Evolutionary conservation across 2,113 vertebrate species (phyloP).

Genomic region (Alethe diademata): DNA sequence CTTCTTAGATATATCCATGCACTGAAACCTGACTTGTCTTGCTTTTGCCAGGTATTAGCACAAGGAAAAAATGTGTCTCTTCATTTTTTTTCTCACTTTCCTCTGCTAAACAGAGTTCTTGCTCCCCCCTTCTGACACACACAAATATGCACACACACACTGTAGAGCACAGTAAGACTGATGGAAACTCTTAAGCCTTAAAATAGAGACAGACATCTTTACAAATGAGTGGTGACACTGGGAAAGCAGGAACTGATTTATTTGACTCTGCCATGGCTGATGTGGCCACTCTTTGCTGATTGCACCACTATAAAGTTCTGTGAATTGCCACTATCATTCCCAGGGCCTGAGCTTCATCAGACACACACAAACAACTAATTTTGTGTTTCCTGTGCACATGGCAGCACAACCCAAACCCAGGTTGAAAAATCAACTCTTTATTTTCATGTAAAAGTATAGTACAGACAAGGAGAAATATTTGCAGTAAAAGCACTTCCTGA

Average conservation of each 20-base stretch:
- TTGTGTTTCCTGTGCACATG: neutral
- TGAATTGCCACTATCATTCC: neutral
- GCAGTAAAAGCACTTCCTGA: neutral
- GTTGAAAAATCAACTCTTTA: neutral
- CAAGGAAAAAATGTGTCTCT: neutral
- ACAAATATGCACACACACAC: neutral
- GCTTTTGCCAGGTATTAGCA: neutral
- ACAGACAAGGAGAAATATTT: neutral
- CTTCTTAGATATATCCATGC: fast-evolving
- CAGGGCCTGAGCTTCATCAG: neutral
- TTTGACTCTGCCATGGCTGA: neutral
- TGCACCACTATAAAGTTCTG: neutral
- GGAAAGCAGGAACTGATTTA: neutral
- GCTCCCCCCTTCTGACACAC: neutral
- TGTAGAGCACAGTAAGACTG: neutral
- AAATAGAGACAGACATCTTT: neutral
- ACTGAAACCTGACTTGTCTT: neutral
- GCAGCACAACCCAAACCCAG: neutral
- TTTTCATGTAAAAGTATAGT: neutral
- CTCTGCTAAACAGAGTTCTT: neutral
- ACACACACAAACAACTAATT: neutral
- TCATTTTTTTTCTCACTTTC: neutral
- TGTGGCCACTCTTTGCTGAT: neutral
- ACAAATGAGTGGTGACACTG: neutral
- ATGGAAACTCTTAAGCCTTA: neutral